Evolutionary conservation across 1,140 invertebrate species (phyloP).

Genomic region (Periplaneta americana): DNA sequence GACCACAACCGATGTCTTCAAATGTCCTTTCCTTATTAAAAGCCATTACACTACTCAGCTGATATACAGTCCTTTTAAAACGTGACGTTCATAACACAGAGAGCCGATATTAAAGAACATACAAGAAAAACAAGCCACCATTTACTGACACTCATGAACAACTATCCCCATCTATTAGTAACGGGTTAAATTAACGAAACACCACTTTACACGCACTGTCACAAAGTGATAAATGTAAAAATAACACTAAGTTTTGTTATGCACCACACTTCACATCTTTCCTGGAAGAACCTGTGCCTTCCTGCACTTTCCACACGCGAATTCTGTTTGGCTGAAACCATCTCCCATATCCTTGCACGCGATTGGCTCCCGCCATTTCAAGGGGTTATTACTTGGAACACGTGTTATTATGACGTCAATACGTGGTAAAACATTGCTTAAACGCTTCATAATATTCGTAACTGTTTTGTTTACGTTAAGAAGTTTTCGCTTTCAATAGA

Average conservation of each 20-base stretch:
- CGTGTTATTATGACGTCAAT: conserved; percentile 2
- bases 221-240: neutral
- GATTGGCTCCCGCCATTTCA: neutral
- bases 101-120: neutral
- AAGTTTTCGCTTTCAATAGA: neutral
- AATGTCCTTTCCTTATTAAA: neutral
- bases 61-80: neutral
- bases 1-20: neutral
- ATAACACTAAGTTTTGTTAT: neutral
- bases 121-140: neutral
- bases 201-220: neutral
- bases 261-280: neutral
- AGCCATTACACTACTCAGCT: neutral
- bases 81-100: neutral
- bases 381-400: neutral
- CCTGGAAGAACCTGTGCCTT: neutral
- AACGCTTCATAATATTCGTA: neutral
- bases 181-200: neutral
- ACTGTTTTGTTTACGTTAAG: neutral
- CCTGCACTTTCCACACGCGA: neutral
- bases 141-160: neutral
- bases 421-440: neutral
- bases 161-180: neutral
- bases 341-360: neutral
- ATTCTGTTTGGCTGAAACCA: conserved; percentile 6